Conservation (phyloP, 2,113 vertebrate genomes). For the Callocephalon fimbriatum region DNA sequence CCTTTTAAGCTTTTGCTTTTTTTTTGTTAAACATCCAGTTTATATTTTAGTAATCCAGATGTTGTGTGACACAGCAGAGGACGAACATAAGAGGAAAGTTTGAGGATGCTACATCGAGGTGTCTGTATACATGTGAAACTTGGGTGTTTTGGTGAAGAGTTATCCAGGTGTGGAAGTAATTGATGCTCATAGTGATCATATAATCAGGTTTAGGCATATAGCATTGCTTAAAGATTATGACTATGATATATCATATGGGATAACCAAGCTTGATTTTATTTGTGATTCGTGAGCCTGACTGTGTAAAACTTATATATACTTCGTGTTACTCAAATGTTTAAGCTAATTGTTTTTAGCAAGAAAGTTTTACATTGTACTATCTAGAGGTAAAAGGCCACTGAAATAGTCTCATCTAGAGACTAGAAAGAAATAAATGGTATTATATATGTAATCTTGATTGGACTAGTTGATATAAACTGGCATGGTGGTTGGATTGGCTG, state of each 20-base stretch:
- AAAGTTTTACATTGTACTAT: not conserved
- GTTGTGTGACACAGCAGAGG: rapidly evolving
- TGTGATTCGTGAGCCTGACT: not conserved
- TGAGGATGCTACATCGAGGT: not conserved
- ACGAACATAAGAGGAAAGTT: rapidly evolving
- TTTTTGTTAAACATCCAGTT: not conserved
- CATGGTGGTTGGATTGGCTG: not conserved
- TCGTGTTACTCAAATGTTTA: not conserved
- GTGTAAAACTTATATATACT: not conserved
- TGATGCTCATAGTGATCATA: not conserved
- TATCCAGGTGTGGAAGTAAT: not conserved
- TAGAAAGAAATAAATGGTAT: not conserved
- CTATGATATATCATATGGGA: not conserved
- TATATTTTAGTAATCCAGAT: not conserved
- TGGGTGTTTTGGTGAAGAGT: not conserved
- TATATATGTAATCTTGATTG: not conserved
- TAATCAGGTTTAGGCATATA: not conserved
- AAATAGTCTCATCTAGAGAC: not conserved
- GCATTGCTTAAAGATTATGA: not conserved
- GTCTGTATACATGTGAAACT: not conserved
- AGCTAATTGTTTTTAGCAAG: not conserved
- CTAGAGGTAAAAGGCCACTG: not conserved
- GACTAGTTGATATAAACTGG: not conserved
- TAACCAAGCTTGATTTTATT: not conserved
- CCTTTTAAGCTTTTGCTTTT: not conserved